Percentiles rank a stretch among this genome's conserved stretches.
Evolutionary conservation across 30 jellyfish, hydroid and myxozoan species (phyloP).

Genomic region (Pelagia noctiluca): DNA sequence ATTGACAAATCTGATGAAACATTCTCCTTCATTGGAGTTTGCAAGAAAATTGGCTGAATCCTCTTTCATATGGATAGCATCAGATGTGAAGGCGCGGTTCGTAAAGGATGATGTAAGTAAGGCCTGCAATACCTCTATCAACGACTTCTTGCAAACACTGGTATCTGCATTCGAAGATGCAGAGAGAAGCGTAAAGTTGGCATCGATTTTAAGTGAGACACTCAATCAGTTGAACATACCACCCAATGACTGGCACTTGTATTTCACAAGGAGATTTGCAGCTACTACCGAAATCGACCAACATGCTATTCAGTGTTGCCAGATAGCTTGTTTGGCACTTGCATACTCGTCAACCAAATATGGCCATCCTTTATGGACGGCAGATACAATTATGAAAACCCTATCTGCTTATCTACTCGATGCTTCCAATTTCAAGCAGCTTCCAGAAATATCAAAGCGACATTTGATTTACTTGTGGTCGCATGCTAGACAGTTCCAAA

Average conservation of each 20-base stretch:
- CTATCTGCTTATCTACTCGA: conserved; percentile 6
- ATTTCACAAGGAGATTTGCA: conserved; percentile 32
- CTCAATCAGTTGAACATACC: conserved; percentile 38
- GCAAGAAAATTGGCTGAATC: conserved; percentile 80
- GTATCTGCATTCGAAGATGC: conserved; percentile 56
- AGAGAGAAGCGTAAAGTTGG: background rate
- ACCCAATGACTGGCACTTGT: conserved; percentile 72
- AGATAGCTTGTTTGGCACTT: conserved; percentile 54
- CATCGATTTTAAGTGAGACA: conserved; percentile 8
- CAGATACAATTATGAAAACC: conserved; percentile 21
- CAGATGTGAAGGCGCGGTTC: conserved; percentile 53
- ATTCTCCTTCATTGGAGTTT: conserved; percentile 10
- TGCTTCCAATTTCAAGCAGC: background rate
- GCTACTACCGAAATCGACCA: conserved; percentile 12
- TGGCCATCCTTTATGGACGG: conserved; percentile 54
- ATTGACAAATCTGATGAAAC: conserved; percentile 38
- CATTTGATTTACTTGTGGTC: conserved; percentile 79
- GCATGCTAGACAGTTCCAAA: conserved; percentile 22
- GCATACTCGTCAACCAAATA: conserved; percentile 37
- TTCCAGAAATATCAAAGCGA: conserved; percentile 48
- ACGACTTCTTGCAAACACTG: conserved; percentile 39
- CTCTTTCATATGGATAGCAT: conserved; percentile 65
- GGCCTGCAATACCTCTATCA: background rate
- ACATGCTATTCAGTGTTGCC: conserved; percentile 8
- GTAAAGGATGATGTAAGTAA: background rate